These are phyloP conservation scores for Protophormia terraenovae DNA, from an alignment of 2,888 invertebrate species.

Conservation along the genomic window DNA sequence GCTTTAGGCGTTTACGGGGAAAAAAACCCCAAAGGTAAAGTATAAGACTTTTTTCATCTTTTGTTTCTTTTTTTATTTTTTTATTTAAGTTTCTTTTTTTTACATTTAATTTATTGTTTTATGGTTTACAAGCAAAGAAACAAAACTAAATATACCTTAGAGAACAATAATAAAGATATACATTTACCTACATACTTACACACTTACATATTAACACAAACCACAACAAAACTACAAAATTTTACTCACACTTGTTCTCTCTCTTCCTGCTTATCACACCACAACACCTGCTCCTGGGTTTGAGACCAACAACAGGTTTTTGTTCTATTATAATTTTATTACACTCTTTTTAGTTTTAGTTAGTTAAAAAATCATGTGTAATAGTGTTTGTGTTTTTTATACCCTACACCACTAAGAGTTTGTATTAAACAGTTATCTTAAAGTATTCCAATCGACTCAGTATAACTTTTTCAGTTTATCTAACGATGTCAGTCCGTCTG, in stretches of 20 bases:
- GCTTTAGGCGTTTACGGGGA: no score
- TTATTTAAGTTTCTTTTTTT: background rate
- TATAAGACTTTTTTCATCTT: background rate
- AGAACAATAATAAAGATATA: background rate
- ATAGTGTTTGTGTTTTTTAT: background rate
- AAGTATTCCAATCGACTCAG: no score
- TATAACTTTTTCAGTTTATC: no score
- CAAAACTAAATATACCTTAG: background rate
- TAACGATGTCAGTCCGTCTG: no score
- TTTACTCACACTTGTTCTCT: no score
- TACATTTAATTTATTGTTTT: slow-evolving; percentile 10
- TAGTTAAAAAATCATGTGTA: background rate
- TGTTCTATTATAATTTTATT: background rate
- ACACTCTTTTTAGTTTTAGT: background rate
- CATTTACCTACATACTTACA: background rate
- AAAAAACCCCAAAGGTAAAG: no score
- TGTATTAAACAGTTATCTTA: no score
- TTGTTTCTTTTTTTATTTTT: background rate
- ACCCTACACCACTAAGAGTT: no score
- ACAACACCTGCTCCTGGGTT: no score
- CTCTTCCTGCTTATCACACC: no score
- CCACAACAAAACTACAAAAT: background rate
- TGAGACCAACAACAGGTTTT: background rate
- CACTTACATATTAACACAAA: background rate
- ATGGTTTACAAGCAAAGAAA: background rate